Conservation (phyloP, 2,888 invertebrate species). For the Drosophila mayaguana region DNA sequence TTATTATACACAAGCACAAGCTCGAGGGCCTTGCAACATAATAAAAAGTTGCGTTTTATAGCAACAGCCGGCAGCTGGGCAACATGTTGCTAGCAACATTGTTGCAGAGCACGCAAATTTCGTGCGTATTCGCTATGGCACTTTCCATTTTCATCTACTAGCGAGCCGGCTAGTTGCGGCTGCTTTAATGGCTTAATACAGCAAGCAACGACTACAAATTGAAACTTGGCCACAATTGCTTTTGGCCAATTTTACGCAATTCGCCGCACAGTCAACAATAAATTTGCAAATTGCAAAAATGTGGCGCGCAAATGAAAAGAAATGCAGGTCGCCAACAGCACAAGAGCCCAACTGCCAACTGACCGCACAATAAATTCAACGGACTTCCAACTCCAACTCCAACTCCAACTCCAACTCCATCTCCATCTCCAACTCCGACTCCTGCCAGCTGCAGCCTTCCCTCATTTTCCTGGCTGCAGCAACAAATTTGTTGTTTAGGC, state of each 20-base stretch:
- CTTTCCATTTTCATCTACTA: slow-evolving; percentile 48
- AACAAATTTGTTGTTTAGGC: slow-evolving; percentile 66
- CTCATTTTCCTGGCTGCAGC: slow-evolving; percentile 47
- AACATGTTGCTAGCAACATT: slow-evolving; percentile 38
- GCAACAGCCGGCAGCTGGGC: slow-evolving; percentile 11
- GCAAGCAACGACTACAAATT: slow-evolving; percentile 51
- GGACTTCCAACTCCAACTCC: slow-evolving; percentile 43
- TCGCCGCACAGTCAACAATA: slow-evolving; percentile 77
- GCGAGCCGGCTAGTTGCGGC: background rate
- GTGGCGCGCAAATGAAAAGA: slow-evolving; percentile 58
- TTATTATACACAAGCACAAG: slow-evolving; percentile 24
- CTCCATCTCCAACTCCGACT: slow-evolving; percentile 30
- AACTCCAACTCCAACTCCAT: slow-evolving; percentile 30
- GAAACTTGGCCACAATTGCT: slow-evolving; percentile 75
- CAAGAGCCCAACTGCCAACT: slow-evolving; percentile 24
- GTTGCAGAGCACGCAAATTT: slow-evolving; percentile 22
- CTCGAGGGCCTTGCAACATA: slow-evolving; percentile 21
- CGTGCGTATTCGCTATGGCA: slow-evolving; percentile 30
- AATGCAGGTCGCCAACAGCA: slow-evolving; percentile 70
- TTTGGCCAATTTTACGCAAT: slow-evolving; percentile 78
- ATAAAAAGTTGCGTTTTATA: slow-evolving; percentile 16
- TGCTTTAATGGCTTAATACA: slow-evolving; percentile 62
- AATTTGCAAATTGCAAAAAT: slow-evolving; percentile 71
- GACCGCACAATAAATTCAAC: slow-evolving; percentile 71
- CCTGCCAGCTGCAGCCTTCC: slow-evolving; percentile 25